Base-by-base conservation (phyloP, 2,113 vertebrate species). In the Ophiodon elongatus region DNA sequence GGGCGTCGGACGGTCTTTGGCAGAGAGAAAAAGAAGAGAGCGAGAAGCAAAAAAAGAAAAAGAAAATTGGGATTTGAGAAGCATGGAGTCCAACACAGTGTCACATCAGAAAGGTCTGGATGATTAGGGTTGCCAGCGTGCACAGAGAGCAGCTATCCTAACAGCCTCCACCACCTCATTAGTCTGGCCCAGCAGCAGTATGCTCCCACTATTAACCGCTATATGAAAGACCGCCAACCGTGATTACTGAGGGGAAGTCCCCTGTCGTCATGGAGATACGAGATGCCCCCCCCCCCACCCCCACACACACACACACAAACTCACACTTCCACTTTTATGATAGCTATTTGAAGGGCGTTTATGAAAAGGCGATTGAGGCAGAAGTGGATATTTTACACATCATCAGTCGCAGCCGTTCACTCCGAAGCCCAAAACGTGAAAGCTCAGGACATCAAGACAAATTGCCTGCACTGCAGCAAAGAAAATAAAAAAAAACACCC, bases 121-220 rank as follows among this genome's bases (percentile, higher is more conserved):
- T 88, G 89, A 92, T 89, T 84, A 86, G 67, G 65, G 82, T 84
- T 67, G 87, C 67, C 68, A 73, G 86, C 35, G 11, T 70, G 86
- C 85, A 62, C 81, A 63, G 76, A 78, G 68, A 83, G 88, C 82
- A 80, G 91, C 81, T 81, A 76, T 73, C 41, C 82, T 86, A 86
- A 91, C 91, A 88, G 87, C 85, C 84, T 88, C 85, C 69, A 73
- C 79, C 84, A 89, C 88, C 92, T 93, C 87, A 92, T 94, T 93
- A 93, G 89, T 88, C 79, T 62, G 74, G 79, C 88, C 89, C 91
- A 82, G 91, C 89, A 86, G 91, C 87, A 73, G 79, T 71, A 9
- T 85, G 87, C 89, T 86, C 92, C 80, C 68, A 29, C 90, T 87
- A 91, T 91, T 91, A 93, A 90, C 88, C 69, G 73, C 87, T 91